Conservation (phyloP, 2,113 vertebrate species). For the Drymodes brunneopygia region DNA sequence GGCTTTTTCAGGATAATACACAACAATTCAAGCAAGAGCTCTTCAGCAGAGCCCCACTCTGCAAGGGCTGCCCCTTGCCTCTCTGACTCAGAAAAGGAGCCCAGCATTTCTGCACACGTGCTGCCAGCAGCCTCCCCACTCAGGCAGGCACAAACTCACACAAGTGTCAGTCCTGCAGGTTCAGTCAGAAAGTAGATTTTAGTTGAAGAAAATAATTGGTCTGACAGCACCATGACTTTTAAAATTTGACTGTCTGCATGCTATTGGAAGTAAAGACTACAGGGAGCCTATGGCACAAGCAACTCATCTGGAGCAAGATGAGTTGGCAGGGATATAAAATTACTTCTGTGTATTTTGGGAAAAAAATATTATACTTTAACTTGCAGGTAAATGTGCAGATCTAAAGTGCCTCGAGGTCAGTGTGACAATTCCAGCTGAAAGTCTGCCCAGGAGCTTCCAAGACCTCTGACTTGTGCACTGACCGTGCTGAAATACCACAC, state of each 20-base stretch:
- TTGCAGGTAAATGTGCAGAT: not conserved
- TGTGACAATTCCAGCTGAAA: not conserved
- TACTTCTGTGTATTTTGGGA: not conserved
- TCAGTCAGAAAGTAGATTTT: not conserved
- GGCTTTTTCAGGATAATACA: slow-evolving; percentile 31
- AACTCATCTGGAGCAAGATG: not conserved
- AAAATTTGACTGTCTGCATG: not conserved
- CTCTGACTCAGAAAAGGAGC: not conserved
- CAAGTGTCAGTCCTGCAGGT: not conserved
- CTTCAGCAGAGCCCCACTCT: not conserved
- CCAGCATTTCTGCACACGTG: not conserved
- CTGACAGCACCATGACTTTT: not conserved
- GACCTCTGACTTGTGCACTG: not conserved
- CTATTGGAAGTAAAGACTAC: not conserved
- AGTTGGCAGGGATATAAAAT: not conserved
- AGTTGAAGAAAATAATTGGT: not conserved
- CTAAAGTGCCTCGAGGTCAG: not conserved
- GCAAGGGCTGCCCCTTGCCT: not conserved
- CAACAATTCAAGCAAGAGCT: not conserved
- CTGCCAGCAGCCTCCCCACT: not conserved
- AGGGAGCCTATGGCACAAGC: not conserved
- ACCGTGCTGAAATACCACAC: rapidly evolving
- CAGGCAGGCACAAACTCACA: not conserved
- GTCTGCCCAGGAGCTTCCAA: not conserved
- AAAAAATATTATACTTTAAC: not conserved